These are phyloP conservation scores for Octodonta nipae DNA, from an alignment of 2,888 invertebrate species.

Conservation along the genomic window DNA sequence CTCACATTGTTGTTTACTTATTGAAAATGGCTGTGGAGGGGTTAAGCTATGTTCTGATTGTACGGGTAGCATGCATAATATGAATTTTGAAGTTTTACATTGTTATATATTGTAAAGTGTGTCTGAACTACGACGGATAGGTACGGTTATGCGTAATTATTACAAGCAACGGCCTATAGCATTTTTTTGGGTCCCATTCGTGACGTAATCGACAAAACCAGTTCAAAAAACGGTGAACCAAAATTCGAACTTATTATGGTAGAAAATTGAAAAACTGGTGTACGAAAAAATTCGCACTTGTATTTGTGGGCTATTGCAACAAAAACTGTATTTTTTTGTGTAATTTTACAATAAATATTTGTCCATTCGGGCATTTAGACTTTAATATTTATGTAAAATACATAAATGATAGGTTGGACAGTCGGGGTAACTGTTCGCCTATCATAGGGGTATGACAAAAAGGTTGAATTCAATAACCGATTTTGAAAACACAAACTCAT, in stretches of 20 bases:
- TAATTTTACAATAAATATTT: constrained; percentile 39
- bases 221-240: constrained; percentile 22
- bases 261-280: constrained; percentile 26
- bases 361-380: constrained; percentile 38
- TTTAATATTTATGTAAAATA: constrained; percentile 38
- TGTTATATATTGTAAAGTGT: no score
- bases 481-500: constrained; percentile 17
- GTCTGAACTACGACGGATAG: no score
- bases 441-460: constrained; percentile 19
- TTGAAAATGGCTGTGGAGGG: no score
- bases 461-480: constrained; percentile 25
- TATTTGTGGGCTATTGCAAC: constrained; percentile 38
- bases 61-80: no score
- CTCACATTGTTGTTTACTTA: no score
- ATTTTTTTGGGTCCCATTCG: constrained; percentile 26
- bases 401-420: constrained; percentile 18
- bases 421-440: constrained; percentile 1
- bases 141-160: no score
- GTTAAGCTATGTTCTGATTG: no score
- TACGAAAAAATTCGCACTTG: constrained; percentile 23
- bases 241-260: constrained; percentile 25
- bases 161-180: no score
- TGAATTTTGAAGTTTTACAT: no score
- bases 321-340: constrained; percentile 29
- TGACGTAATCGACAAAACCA: constrained; percentile 14